Evolutionary conservation across 2,113 vertebrate species (phyloP).

Genomic region (Chaenogobius annularis): DNA sequence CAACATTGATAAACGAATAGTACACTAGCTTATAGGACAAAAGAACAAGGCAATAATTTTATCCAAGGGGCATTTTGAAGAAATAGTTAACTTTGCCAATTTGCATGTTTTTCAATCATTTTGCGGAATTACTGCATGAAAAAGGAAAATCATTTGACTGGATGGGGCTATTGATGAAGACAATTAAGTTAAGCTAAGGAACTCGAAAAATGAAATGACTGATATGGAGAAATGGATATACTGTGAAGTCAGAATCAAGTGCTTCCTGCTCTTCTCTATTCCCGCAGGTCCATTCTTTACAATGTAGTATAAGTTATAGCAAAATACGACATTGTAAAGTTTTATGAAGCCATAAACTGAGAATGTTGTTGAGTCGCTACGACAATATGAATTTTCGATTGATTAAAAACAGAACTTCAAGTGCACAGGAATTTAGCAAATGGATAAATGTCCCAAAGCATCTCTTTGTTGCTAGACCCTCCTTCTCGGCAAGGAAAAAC

Average conservation of each 20-base stretch:
- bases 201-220: too few relatives aligned
- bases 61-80: not conserved
- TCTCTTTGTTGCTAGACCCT: too few relatives aligned
- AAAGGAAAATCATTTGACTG: not conserved
- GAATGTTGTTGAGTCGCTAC: not conserved
- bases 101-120: not conserved
- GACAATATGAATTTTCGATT: not conserved
- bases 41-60: not conserved
- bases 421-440: too few relatives aligned
- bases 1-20: not conserved
- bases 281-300: not conserved
- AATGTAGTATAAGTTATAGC: not conserved
- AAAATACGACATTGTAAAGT: not conserved
- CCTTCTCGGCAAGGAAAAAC: too few relatives aligned
- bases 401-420: not conserved
- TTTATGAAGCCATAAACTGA: not conserved
- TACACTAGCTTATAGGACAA: not conserved
- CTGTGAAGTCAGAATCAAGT: not conserved
- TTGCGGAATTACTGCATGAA: not conserved
- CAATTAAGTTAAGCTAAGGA: too few relatives aligned
- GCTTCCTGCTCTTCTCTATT: not conserved
- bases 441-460: too few relatives aligned
- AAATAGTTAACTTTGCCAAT: not conserved
- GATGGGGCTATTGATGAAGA: too few relatives aligned
- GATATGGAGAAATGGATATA: not conserved